Conservation (phyloP, 2,113 vertebrate species). For the Gallinago undulata region DNA sequence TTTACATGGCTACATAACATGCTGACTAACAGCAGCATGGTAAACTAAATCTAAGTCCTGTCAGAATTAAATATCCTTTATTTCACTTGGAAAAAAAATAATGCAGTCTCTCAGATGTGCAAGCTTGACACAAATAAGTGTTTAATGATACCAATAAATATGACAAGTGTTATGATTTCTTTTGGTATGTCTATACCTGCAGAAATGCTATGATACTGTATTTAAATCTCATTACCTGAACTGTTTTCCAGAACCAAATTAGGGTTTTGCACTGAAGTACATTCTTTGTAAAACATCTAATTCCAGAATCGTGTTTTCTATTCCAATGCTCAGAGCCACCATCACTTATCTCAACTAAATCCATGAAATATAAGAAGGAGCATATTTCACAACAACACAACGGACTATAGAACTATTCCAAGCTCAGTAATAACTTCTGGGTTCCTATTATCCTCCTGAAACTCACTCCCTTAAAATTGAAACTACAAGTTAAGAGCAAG, state of each 20-base stretch:
- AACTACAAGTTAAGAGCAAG: neutral
- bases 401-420: neutral
- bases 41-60: neutral
- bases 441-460: neutral
- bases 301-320: neutral
- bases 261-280: neutral
- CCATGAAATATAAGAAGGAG: neutral
- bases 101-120: neutral
- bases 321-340: neutral
- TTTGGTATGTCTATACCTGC: fast-evolving
- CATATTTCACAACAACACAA: neutral
- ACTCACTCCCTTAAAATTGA: neutral
- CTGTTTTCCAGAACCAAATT: neutral
- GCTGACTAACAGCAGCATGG: neutral
- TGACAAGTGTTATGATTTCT: neutral
- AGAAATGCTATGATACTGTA: neutral
- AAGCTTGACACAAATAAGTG: neutral
- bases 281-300: neutral
- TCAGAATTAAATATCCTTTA: neutral
- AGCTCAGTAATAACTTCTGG: neutral
- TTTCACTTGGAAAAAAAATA: neutral
- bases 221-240: neutral
- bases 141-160: neutral
- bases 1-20: neutral
- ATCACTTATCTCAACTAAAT: neutral